Conservation (phyloP, 2,888 invertebrate genomes). For the Chloromyia formosa region DNA sequence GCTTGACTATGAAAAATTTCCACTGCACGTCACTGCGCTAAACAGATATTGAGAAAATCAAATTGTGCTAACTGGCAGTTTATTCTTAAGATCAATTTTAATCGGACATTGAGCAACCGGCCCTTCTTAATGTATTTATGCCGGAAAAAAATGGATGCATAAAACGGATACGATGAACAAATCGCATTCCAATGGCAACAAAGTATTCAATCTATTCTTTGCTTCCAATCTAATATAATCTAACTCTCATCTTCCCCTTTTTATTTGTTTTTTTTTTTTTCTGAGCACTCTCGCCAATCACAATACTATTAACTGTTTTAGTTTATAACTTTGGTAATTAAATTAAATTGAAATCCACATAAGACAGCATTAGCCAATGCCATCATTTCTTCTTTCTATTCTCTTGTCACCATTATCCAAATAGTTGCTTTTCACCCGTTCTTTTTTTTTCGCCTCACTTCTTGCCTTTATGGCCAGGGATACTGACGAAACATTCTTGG, state of each 20-base stretch:
- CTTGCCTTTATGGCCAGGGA: background rate
- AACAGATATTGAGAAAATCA: too few species aligned
- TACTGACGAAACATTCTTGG: background rate
- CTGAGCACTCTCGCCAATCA: background rate
- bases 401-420: too few species aligned
- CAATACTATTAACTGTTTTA: background rate
- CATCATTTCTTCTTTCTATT: background rate
- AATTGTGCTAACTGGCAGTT: too few species aligned
- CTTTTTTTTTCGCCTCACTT: background rate
- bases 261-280: background rate
- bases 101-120: too few species aligned
- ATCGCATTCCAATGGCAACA: background rate
- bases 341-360: background rate
- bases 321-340: slow-evolving; percentile 1
- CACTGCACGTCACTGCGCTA: too few species aligned
- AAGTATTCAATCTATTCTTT: background rate
- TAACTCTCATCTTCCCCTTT: background rate
- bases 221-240: background rate
- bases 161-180: too few species aligned
- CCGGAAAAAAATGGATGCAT: too few species aligned
- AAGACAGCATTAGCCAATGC: background rate
- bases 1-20: too few species aligned
- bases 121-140: too few species aligned
- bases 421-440: background rate
- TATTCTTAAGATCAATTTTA: too few species aligned